Evolutionary conservation across 2,113 vertebrate species (phyloP), one percentile per base, ranked within the genome.

Genomic region (Sceloporus tristichus): DNA sequence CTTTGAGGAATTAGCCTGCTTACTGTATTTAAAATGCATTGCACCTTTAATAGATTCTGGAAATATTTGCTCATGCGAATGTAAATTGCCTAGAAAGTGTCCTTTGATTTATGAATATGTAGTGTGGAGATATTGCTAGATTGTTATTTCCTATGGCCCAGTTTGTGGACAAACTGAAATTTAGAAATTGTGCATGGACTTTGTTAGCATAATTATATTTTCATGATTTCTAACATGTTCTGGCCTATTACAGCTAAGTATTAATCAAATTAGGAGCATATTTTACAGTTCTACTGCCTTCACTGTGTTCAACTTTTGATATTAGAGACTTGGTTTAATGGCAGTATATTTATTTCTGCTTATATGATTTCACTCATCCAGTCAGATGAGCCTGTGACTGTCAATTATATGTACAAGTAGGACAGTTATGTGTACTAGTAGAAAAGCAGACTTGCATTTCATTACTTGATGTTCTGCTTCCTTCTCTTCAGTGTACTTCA

Each of bases 11-110:
- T 16, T 89, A 92, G 90, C 94, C 88, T 95, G 89, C 95, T 84
- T 95, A 94, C 89, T 77, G 23, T 93, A 92, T 74, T 74, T 96
- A 92, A 97, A 97, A 97, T 97, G 97, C 97, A 97, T 97, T 97
- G 97, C 97, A 97, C 97, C 97, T 97, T 97, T 97, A 97, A 97
- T 97, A 94, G 92, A 90, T 91, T 91, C 84, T 92, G 88, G 77
- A 90, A 87, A 82, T 82, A 94, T 86, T 94, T 94, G 38, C 82
- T 88, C 93, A 0, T 90, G 87, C 91, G 87, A 91, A 85, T 89
- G 70, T 88, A 54, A 29, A 56, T 76, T 68, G 79, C 62, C 80
- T 92, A 73, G 25, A 7, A 90, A 92, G 68, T 90, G n/a, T 91
- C 79, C 34, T 92, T 94, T 74, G 82, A 84, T 94, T 92, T 93